Percentiles rank a stretch among this genome's conserved stretches.
Conservation (phyloP, 2,113 vertebrate genomes). For the Cyphomyrus plagiostoma region DNA sequence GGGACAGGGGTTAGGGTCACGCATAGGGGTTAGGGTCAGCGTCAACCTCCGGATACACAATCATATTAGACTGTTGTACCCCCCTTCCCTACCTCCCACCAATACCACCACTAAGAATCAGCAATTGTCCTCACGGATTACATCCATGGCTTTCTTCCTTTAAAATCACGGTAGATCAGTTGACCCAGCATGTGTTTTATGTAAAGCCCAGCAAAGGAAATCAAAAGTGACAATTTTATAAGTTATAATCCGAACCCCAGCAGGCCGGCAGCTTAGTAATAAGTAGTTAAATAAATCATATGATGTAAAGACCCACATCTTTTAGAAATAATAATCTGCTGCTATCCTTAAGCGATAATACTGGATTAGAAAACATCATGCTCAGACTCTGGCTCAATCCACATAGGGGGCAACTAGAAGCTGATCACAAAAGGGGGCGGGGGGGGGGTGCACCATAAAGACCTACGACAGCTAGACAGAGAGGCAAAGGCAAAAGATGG, state of each 20-base stretch:
- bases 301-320: neutral
- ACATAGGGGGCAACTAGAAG: neutral
- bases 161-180: neutral
- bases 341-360: neutral
- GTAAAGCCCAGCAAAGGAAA: neutral
- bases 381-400: neutral
- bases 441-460: neutral
- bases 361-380: neutral
- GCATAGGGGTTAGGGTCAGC: neutral
- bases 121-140: neutral
- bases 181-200: neutral
- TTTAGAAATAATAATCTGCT: neutral
- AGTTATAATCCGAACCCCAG: neutral
- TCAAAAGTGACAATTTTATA: neutral
- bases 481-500: neutral
- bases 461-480: neutral
- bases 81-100: neutral
- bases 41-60: neutral
- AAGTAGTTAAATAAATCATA: neutral
- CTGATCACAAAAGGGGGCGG: neutral
- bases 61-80: conserved; percentile 3
- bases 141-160: neutral
- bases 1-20: neutral
- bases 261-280: neutral
- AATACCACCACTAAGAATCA: neutral